Conservation (phyloP, 2,888 invertebrate genomes). For the Lymantria monacha region DNA sequence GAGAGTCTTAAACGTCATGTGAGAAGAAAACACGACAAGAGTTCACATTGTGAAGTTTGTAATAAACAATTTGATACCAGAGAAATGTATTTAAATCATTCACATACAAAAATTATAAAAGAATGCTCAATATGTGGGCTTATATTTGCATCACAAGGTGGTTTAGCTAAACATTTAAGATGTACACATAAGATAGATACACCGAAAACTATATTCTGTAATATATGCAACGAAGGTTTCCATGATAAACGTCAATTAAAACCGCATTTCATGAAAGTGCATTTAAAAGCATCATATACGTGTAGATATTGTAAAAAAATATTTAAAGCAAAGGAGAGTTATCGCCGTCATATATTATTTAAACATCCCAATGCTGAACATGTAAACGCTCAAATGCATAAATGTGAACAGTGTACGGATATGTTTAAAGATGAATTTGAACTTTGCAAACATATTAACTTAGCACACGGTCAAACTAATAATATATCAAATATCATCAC, state of each 20-base stretch:
- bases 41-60: constrained; percentile 62
- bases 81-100: constrained; percentile 61
- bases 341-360: constrained; percentile 60
- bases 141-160: constrained; percentile 65
- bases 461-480: constrained; percentile 37
- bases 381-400: constrained; percentile 39
- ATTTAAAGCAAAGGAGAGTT: constrained; percentile 70
- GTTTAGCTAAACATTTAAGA: constrained; percentile 65
- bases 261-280: constrained; percentile 65
- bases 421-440: constrained; percentile 65
- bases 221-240: constrained; percentile 66
- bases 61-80: constrained; percentile 63
- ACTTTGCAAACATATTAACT: constrained; percentile 61
- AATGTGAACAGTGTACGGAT: constrained; percentile 62
- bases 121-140: constrained; percentile 68
- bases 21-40: constrained; percentile 65
- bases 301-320: constrained; percentile 62
- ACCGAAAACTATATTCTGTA: constrained; percentile 63
- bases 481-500: constrained; percentile 16
- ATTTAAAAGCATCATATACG: constrained; percentile 66
- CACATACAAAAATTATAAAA: constrained; percentile 58
- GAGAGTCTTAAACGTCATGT: constrained; percentile 72
- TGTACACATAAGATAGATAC: constrained; percentile 65
- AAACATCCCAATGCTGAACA: constrained; percentile 49
- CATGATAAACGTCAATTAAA: constrained; percentile 63